Evolutionary conservation across 2,888 invertebrate genomes (phyloP).

Genomic region (Tetragonula carbonaria): DNA sequence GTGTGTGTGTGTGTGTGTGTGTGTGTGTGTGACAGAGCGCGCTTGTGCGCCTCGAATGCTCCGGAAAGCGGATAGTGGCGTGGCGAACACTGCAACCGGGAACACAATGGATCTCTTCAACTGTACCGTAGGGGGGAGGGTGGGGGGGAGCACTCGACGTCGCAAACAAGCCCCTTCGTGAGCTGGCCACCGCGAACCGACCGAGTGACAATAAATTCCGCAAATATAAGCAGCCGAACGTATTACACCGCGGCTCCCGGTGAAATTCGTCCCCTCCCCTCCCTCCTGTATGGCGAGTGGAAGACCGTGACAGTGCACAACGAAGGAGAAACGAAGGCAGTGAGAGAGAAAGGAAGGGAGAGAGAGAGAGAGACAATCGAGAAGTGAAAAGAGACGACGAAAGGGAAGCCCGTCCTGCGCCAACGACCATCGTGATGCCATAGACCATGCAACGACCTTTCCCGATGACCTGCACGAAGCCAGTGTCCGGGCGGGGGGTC

Average conservation of each 20-base stretch:
- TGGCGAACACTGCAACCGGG: constrained; percentile 70
- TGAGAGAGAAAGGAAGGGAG: background rate
- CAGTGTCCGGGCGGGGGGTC: constrained; percentile 1
- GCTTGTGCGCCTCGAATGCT: constrained; percentile 64
- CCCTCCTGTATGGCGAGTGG: background rate
- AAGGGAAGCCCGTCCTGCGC: constrained; percentile 23
- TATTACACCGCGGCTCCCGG: constrained; percentile 55
- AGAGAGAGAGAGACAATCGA: too few relatives aligned
- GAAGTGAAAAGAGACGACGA: background rate
- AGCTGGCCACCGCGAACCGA: constrained; percentile 53
- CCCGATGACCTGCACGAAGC: constrained; percentile 31
- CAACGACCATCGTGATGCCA: constrained; percentile 26
- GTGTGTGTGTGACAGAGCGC: background rate
- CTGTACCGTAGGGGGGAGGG: constrained; percentile 69
- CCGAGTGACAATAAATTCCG: constrained; percentile 71
- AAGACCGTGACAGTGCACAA: background rate
- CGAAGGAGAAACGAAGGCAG: background rate
- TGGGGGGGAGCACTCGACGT: constrained; percentile 76
- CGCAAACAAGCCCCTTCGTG: constrained; percentile 78
- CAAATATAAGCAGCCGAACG: constrained; percentile 72
- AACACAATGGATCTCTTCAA: constrained; percentile 78
- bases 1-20: background rate
- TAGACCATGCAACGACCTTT: constrained; percentile 39
- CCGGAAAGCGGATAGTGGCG: constrained; percentile 75
- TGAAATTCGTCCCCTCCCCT: constrained; percentile 55